Percentiles rank a stretch among this genome's conserved stretches.
Evolutionary conservation across 64 coral and sea anemone species (phyloP).

Genomic region (Anthopleura sola): DNA sequence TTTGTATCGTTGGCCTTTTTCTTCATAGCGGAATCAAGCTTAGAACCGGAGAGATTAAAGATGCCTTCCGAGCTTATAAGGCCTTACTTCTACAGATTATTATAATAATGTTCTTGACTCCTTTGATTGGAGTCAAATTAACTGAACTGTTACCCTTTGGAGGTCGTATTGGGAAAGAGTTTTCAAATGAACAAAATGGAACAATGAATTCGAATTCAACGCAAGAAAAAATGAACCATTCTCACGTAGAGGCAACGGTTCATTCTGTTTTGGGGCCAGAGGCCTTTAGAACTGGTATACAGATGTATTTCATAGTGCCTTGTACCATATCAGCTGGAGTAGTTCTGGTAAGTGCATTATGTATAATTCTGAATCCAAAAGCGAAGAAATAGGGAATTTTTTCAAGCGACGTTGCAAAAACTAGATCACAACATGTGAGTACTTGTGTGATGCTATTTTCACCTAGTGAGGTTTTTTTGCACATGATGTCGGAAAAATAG

Average conservation of each 20-base stretch:
- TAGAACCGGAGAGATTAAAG: conserved; percentile 64
- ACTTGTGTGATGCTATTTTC: no score
- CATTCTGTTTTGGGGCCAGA: conserved; percentile 49
- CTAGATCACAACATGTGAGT: no score
- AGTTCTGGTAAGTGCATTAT: conserved; percentile 36
- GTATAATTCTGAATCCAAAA: neutral
- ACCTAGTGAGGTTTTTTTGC: no score
- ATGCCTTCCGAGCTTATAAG: conserved; percentile 54
- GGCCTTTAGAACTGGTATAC: conserved; percentile 53
- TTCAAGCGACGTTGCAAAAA: no score
- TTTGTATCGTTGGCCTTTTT: conserved; percentile 59
- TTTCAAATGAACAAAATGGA: neutral
- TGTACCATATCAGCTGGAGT: conserved; percentile 74
- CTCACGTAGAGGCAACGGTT: neutral
- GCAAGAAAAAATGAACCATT: neutral
- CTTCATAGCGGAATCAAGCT: conserved; percentile 72
- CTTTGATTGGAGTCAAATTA: conserved; percentile 47
- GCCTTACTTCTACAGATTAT: conserved; percentile 50
- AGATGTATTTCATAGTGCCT: conserved; percentile 67
- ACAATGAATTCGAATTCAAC: neutral
- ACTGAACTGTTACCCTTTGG: conserved; percentile 53
- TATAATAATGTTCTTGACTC: conserved; percentile 66
- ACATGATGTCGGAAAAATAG: no score
- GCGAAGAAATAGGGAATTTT: no score
- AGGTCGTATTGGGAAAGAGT: neutral